A percentile compares a stretch with the other conserved stretches of the same genome.
Conservation (phyloP, 2,113 vertebrate genomes). For the Axis porcinus region DNA sequence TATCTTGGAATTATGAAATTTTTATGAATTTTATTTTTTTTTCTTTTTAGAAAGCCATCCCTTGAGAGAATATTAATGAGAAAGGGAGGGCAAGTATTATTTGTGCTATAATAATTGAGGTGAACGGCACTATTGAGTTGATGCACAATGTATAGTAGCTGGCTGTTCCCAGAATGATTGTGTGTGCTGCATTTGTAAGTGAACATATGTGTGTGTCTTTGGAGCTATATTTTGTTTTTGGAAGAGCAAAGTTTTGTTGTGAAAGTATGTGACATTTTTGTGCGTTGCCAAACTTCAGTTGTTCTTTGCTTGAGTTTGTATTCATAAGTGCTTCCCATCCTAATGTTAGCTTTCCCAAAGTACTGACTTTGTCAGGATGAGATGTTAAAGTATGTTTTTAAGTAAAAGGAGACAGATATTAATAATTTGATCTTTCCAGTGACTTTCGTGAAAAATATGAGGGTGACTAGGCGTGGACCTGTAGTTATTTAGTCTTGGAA, state of each 20-base stretch:
- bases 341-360: slow-evolving; percentile 28
- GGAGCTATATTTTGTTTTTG: slow-evolving; percentile 43
- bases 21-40: slow-evolving; percentile 61
- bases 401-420: slow-evolving; percentile 28
- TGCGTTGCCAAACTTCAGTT: slow-evolving; percentile 24
- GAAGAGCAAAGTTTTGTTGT: slow-evolving; percentile 61
- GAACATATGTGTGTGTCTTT: slow-evolving; percentile 40
- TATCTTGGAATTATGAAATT: slow-evolving; percentile 27
- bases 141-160: slow-evolving; percentile 56
- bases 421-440: not conserved
- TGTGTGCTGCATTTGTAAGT: slow-evolving; percentile 51
- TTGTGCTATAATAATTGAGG: slow-evolving; percentile 69
- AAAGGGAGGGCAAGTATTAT: slow-evolving; percentile 74
- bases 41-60: slow-evolving; percentile 72
- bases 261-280: slow-evolving; percentile 52
- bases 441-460: not conserved
- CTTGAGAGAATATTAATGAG: slow-evolving; percentile 71
- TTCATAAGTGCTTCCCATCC: slow-evolving; percentile 10
- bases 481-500: not conserved
- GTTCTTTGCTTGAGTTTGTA: slow-evolving; percentile 47
- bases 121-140: slow-evolving; percentile 56
- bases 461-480: not conserved
- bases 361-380: not conserved
- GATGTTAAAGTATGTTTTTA: not conserved
- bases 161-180: slow-evolving; percentile 57